Percentiles rank a stretch among this genome's conserved stretches.
Conservation (phyloP, 1,140 invertebrate genomes). For the Drosophila yakuba region DNA sequence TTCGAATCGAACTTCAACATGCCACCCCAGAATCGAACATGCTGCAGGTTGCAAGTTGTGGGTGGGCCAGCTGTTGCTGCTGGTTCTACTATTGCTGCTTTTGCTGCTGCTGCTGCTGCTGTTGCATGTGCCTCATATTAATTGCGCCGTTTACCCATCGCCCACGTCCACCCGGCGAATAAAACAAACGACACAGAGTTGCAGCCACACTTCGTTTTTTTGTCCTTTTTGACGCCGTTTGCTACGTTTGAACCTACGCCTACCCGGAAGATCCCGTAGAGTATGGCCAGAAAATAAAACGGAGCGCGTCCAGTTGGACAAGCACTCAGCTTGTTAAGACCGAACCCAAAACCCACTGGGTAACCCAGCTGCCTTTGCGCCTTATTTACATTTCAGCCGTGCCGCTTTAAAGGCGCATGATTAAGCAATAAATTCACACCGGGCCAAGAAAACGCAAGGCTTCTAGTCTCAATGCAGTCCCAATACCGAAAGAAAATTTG, state of each 20-base stretch:
- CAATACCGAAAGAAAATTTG: neutral
- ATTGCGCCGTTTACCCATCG: conserved; percentile 67
- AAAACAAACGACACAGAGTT: conserved; percentile 63
- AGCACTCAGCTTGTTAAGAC: conserved; percentile 49
- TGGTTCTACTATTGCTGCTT: conserved; percentile 17
- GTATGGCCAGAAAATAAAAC: conserved; percentile 19
- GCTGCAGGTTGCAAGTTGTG: conserved; percentile 28
- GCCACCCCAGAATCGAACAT: conserved; percentile 21
- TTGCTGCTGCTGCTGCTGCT: neutral
- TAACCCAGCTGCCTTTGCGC: conserved; percentile 36
- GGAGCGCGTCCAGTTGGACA: conserved; percentile 51
- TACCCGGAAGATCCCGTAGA: conserved; percentile 26
- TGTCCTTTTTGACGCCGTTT: conserved; percentile 5
- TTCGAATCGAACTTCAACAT: too few species aligned
- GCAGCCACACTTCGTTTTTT: conserved; percentile 45
- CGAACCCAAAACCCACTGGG: conserved; percentile 14
- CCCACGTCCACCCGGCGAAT: conserved; percentile 52
- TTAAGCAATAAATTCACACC: conserved; percentile 79
- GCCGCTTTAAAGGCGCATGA: conserved; percentile 63
- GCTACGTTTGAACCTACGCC: conserved; percentile 46
- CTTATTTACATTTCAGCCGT: conserved; percentile 65
- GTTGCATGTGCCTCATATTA: conserved; percentile 69
- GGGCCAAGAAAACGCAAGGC: conserved; percentile 26
- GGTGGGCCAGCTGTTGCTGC: conserved; percentile 49
- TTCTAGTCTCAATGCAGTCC: neutral